Base-by-base conservation (phyloP, 1,140 invertebrate species). In the Drosophila mojavensis region DNA sequence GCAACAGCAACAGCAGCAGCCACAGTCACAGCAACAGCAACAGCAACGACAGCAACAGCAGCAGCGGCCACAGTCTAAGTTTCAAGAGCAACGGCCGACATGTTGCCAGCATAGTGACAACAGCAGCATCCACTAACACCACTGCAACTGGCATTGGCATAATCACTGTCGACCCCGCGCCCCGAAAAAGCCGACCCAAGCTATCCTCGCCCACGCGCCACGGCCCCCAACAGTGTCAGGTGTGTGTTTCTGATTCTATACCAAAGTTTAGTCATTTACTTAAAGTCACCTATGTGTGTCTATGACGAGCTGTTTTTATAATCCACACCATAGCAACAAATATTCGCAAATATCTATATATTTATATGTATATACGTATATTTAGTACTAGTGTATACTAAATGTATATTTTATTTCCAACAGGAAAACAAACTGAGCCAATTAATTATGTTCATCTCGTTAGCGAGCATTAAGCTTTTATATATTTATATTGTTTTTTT, bases 191-290 rank as follows among this genome's bases (percentile, higher is more conserved):
- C 75, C 94, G 95, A 70, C 94, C 95, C 4, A 96, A 96, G 92
- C 94, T 96, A 74, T 95, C 95, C 28, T 96, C 96, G 36, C 96
- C 96, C 24, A 96, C 96, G 89, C 93, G 96, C 63, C 96, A 96
- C 93, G 96, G 96, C 56, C 96, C 96, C 55, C 96, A 96, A 82
- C 95, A 96, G 89, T 96, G 96, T 92, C 95, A 95, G 94, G 96
- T 96, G 92, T 94, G 93, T 54, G 36, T 33, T 53, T 7, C n/a
- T 17, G n/a, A 15, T 3, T 39, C 2, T 11, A 11, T 7, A 39
- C 36, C 11, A 36, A 11, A 36, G 30, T 13, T 39, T 39, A 39
- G 10, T 11, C 10, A 4, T 39, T 39, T 1, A 36, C 28, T 30
- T 30, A 30, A 30, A 30, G 4, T 30, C 28, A 36, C 33, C 7